phyloP scores from a whole-genome alignment of 2,888 invertebrate genomes.

The Drosophila helvetica region DNA sequence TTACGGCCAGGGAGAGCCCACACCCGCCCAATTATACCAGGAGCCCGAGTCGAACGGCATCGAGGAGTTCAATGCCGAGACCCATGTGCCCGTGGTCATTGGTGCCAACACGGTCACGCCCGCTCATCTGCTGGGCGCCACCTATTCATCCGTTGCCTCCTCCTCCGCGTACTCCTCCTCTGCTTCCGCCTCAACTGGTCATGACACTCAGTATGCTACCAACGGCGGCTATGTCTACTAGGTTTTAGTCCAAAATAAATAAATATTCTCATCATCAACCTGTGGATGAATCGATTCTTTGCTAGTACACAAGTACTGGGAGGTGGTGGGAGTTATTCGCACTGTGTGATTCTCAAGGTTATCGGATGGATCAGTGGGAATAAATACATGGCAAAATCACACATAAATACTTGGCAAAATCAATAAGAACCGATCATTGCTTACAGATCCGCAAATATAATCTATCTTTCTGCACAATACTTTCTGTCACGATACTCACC shows the following conservation, averaged over 20 bases:
- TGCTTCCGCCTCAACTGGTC: conserved; percentile 31
- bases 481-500: too few relatives aligned
- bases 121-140: conserved; percentile 26
- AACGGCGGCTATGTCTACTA: conserved; percentile 82
- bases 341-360: too few relatives aligned
- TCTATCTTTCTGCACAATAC: too few relatives aligned
- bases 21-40: conserved; percentile 53
- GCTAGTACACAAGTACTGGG: conserved; percentile 8
- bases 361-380: too few relatives aligned
- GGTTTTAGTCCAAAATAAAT: conserved; percentile 9
- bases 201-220: conserved; percentile 79
- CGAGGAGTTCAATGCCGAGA: conserved; percentile 63
- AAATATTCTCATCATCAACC: conserved; percentile 21
- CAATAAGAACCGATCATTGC: too few relatives aligned
- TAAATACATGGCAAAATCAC: too few relatives aligned
- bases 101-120: conserved; percentile 55
- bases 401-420: too few relatives aligned
- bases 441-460: too few relatives aligned
- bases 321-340: neutral
- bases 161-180: neutral
- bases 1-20: conserved; percentile 26
- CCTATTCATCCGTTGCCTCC: neutral
- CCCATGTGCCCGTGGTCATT: conserved; percentile 57
- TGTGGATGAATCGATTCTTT: conserved; percentile 8
- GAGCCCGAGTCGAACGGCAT: conserved; percentile 65